Percentiles rank a stretch among this genome's conserved stretches.
phyloP scores from a whole-genome alignment of 2,888 invertebrate genomes.

The Oligia fasciuncula region DNA sequence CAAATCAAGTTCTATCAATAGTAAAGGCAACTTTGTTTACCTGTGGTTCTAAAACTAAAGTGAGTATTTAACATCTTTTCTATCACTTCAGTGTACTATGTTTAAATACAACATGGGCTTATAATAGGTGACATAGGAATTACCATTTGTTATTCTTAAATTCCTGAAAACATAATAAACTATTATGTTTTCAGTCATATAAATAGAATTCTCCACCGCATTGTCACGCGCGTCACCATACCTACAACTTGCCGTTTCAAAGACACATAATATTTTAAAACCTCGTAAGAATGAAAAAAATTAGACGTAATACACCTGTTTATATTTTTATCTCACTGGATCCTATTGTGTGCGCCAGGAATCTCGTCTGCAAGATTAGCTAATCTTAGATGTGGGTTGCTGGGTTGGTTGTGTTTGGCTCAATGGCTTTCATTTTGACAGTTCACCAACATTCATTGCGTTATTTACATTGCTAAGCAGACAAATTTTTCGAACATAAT shows the following conservation, averaged over 20 bases:
- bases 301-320: constrained; percentile 33
- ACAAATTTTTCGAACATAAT: no score
- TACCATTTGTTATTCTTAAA: constrained; percentile 16
- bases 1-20: no score
- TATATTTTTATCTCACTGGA: constrained; percentile 15
- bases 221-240: constrained; percentile 27
- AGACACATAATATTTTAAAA: constrained; percentile 33
- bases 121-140: constrained; percentile 10
- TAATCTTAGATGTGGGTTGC: constrained; percentile 10
- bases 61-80: no score
- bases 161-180: constrained; percentile 16
- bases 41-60: no score
- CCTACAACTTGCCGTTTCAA: constrained; percentile 13
- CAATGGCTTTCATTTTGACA: no score
- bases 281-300: constrained; percentile 36
- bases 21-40: no score
- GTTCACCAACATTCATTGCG: no score
- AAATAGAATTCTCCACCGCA: constrained; percentile 34
- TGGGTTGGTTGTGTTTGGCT: background rate
- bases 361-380: background rate
- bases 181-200: background rate
- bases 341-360: constrained; percentile 10
- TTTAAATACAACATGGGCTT: background rate
- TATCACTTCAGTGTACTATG: background rate
- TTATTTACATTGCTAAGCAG: no score